Evolutionary conservation across 2,888 invertebrate genomes (phyloP), one percentile per base, ranked within the genome.

Genomic region (Amiota communis): DNA sequence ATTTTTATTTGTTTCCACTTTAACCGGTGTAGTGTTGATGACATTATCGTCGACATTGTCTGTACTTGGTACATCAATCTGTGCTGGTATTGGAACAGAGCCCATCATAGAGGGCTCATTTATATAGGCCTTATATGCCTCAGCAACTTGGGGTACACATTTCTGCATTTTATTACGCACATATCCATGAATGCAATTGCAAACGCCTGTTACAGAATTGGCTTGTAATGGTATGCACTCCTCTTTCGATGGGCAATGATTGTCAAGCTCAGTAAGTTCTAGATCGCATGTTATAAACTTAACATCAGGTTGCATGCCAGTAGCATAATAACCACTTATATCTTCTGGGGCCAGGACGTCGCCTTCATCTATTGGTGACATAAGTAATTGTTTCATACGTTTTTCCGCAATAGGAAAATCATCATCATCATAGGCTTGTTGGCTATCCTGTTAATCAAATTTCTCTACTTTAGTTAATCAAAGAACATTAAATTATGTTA

Each of bases 171-270:
- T 84, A 81, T 92, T 92, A 72, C 92, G 90, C 17, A 88, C 86
- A 78, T 91, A 95, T 1, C 94, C 94, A 1, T 91, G 90, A 23
- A 92, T 90, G 89, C 96, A 96, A 83, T 92, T 92, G 82, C 96
- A 97, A 51, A 94, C 89, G 0, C 96, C 95, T 79, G 92, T 92
- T 57, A 93, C 90, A 2, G 92, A 90, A 85, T 93, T 93, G 0
- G 89, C 82, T 71, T 87, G 89, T 12, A 91, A 88, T 51, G 89
- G 90, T 3, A 93, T 89, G 86, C 96, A 96, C 80, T 93, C 92
- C 86, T 96, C 94, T 87, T 95, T 94, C 36, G 90, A 90, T 0
- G 92, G 92, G 83, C 96, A 96, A 1, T 80, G 83, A 0, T 76
- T 82, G n/a, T 81, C 78, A 11, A 75, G 48, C 48, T 77, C 78